These are phyloP conservation scores for Gortyna flavago DNA, from an alignment of 2,888 invertebrate genomes.

Conservation along the genomic window DNA sequence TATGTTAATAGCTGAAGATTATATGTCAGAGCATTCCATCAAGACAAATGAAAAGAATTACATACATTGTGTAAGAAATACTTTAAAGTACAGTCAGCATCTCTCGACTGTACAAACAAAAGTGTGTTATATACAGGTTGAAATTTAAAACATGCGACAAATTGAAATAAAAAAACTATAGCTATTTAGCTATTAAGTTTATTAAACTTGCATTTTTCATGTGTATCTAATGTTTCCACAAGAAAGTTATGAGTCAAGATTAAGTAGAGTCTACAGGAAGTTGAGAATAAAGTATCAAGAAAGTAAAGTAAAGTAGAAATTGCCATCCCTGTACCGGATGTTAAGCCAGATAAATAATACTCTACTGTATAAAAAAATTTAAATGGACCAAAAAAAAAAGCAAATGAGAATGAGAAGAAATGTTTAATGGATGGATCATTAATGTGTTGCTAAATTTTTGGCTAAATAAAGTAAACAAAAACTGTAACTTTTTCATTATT, in stretches of 20 bases:
- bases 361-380: not conserved
- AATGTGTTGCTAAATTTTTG: too few relatives aligned
- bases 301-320: not conserved
- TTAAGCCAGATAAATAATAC: not conserved
- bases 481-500: too few relatives aligned
- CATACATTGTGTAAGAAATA: constrained; percentile 35
- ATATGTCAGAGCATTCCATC: constrained; percentile 31
- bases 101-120: not conserved
- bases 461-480: too few relatives aligned
- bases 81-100: constrained; percentile 16
- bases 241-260: not conserved
- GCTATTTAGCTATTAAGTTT: too few relatives aligned
- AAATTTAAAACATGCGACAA: too few relatives aligned
- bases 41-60: constrained; percentile 16
- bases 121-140: not conserved
- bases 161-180: not conserved
- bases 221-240: not conserved
- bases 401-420: too few relatives aligned
- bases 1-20: constrained; percentile 48
- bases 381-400: too few relatives aligned
- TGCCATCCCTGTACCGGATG: not conserved
- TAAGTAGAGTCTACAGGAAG: not conserved
- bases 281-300: not conserved
- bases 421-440: too few relatives aligned
- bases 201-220: not conserved